These are phyloP conservation scores for Metellina segmentata DNA, from an alignment of 2,888 invertebrate genomes.

Conservation along the genomic window DNA sequence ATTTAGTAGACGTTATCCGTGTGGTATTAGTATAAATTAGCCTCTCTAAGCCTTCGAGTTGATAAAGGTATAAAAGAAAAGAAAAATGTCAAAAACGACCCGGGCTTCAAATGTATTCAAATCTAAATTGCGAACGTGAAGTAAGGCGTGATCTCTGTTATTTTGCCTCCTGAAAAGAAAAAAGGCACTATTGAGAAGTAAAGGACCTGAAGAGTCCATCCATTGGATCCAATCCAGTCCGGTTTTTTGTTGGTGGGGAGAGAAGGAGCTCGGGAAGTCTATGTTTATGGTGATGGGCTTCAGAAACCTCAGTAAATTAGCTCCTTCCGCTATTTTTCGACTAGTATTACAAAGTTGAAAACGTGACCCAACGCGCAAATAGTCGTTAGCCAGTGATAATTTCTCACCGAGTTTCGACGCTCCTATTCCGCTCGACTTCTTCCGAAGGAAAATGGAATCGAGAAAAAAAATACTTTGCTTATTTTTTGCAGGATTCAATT, in stretches of 20 bases:
- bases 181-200: too few species aligned
- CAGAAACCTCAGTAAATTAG: conserved; percentile 35
- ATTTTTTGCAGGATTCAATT: not conserved
- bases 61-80: too few species aligned
- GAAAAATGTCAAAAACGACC: too few species aligned
- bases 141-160: too few species aligned
- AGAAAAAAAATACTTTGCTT: conserved; percentile 19
- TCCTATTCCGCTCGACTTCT: conserved; percentile 20
- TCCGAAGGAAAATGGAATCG: conserved; percentile 38
- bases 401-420: conserved; percentile 28
- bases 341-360: conserved; percentile 70
- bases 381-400: conserved; percentile 69
- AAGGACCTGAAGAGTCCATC: too few species aligned
- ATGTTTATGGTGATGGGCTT: conserved; percentile 63
- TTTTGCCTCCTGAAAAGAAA: too few species aligned
- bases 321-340: conserved; percentile 44
- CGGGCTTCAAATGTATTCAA: too few species aligned
- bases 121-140: too few species aligned
- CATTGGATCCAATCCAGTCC: too few species aligned
- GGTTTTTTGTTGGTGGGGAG: conserved; percentile 8
- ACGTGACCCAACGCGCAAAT: conserved; percentile 70
- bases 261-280: conserved; percentile 29
- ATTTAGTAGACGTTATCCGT: too few species aligned
- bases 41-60: too few species aligned
- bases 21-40: too few species aligned